Base-by-base conservation (phyloP, 1,140 invertebrate species). In the Lamellibrachia luymesi region DNA sequence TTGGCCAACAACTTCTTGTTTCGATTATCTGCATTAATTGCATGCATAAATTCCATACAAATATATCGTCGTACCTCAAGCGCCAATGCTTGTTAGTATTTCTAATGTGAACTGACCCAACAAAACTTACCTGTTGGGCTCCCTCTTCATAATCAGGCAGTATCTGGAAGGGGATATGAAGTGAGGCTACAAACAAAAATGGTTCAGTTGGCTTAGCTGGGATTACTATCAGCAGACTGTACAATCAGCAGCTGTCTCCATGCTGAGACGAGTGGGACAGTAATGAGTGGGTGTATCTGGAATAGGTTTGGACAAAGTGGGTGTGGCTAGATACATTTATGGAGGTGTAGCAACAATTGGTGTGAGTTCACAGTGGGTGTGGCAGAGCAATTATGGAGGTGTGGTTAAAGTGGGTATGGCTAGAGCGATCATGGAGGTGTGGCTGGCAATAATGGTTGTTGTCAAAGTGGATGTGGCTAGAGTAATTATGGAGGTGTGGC, bases 121-220 rank as follows among this genome's bases (percentile, higher is more conserved):
- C 2, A 22, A 4, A 25, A 92, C 25, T 91, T 91, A 96, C 96
- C 90, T 96, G 95, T 93, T 95, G 94, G 92, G 96, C 96, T 22
- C 96, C 96, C 93, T 96, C 96, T 92, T 96, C 95, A 94, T 96
- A 96, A 94, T 96, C 95, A 13, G 96, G 96, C 22, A 97, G 94
- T 64, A 96, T 94, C 94, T 96, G 95, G 94, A 96, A 97, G 92
- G 96, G 96, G 94, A 97, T 96, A 10, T 95, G 95, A 92, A 97
- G 94, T n/a, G 96, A 95, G 93, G 96, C 96, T 96, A 94, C 89
- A 94, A 95, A 93, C 56, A 92, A 93, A 92, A 93, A 27, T 22
- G 93, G 50, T 92, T 90, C 91, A 51, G 25, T 92, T 10, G 25
- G 92, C 17, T 56, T 13, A 89, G 49, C 13, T 80, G 64, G 64